Conservation (phyloP, 2,797 vertebrate genomes). For the Centroberyx gerrardi region DNA sequence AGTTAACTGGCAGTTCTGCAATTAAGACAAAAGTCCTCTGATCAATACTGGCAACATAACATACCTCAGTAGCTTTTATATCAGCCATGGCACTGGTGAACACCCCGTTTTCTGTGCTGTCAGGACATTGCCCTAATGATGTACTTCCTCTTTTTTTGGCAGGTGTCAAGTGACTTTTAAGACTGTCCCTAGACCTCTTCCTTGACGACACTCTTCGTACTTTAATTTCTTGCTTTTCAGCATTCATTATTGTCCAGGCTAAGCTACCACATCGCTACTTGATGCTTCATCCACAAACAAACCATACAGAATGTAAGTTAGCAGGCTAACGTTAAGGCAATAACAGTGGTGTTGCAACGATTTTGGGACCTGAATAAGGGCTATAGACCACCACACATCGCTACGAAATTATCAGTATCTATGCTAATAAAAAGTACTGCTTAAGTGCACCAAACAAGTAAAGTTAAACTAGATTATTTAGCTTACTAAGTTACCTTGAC, state of each 20-base stretch:
- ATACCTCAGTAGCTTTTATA: slow-evolving; percentile 44
- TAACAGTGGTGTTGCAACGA: no score
- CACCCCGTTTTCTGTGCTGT: background rate
- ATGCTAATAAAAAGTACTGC: background rate
- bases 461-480: background rate
- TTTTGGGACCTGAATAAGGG: no score
- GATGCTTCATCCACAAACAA: slow-evolving; percentile 28
- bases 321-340: no score
- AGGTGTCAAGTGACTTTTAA: slow-evolving; percentile 69
- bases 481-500: background rate
- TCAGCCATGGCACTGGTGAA: slow-evolving; percentile 48
- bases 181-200: slow-evolving; percentile 74
- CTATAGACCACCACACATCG: no score
- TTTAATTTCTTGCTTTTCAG: slow-evolving; percentile 53
- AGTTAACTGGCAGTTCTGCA: background rate
- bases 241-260: slow-evolving; percentile 60
- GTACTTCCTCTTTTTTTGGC: slow-evolving; percentile 50
- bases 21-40: background rate
- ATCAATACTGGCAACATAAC: background rate
- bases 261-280: background rate
- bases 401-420: no score
- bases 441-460: no score
- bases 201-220: slow-evolving; percentile 75
- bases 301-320: background rate
- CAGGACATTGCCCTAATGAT: slow-evolving; percentile 26